Evolutionary conservation across 2,888 invertebrate species (phyloP).

Genomic region (Ennomos erosarius): DNA sequence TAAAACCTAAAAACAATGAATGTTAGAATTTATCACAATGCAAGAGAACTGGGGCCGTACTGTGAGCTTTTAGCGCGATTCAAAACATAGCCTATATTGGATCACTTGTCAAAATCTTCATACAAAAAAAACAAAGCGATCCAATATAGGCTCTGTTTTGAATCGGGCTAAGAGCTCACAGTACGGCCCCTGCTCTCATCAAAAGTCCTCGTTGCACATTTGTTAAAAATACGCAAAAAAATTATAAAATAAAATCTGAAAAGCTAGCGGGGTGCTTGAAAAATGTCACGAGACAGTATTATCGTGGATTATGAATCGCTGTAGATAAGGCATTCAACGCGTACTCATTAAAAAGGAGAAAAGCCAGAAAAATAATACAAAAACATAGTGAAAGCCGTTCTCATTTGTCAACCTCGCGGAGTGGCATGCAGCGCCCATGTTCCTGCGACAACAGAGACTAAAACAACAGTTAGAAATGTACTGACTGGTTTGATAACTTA

Average conservation of each 20-base stretch:
- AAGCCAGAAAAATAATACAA: slow-evolving; percentile 51
- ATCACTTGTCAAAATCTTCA: too few species aligned
- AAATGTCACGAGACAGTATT: slow-evolving; percentile 55
- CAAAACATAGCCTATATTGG: too few species aligned
- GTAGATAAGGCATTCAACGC: slow-evolving; percentile 70
- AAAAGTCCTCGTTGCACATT: too few species aligned
- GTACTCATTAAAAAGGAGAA: slow-evolving; percentile 66
- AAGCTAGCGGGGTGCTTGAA: slow-evolving; percentile 42
- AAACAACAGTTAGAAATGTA: slow-evolving; percentile 9
- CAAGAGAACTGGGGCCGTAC: too few species aligned
- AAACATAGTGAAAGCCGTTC: slow-evolving; percentile 61
- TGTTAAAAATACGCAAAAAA: background rate
- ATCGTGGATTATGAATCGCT: slow-evolving; percentile 65
- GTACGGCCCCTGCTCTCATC: too few species aligned
- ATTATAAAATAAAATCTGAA: slow-evolving; percentile 7
- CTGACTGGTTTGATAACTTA: background rate
- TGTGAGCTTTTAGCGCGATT: too few species aligned
- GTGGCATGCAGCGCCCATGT: slow-evolving; percentile 64
- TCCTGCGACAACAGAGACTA: slow-evolving; percentile 11
- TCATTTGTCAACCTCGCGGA: slow-evolving; percentile 75
- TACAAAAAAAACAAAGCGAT: too few species aligned
- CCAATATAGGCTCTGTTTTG: too few species aligned
- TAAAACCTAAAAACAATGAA: too few species aligned
- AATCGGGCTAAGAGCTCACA: too few species aligned
- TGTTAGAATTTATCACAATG: too few species aligned